Evolutionary conservation across 2,113 vertebrate genomes (phyloP).

Genomic region (Blennius ocellaris): DNA sequence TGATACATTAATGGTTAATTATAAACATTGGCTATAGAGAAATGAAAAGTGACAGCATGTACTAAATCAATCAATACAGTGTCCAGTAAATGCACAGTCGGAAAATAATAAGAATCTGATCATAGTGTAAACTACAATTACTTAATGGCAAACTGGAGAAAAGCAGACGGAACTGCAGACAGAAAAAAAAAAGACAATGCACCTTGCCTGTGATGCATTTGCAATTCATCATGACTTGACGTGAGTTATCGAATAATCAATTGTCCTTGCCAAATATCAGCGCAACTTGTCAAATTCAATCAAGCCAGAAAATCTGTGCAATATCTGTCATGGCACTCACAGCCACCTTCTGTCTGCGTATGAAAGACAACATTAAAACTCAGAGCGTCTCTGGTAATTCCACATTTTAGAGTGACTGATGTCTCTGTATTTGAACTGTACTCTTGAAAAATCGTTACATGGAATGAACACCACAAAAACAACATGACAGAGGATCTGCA

Average conservation of each 20-base stretch:
- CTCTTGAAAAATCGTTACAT: too few species aligned
- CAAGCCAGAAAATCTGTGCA: slow-evolving; percentile 49
- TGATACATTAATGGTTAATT: background rate
- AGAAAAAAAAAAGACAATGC: slow-evolving; percentile 24
- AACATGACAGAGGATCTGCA: too few species aligned
- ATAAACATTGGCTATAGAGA: background rate
- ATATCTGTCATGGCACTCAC: slow-evolving; percentile 35
- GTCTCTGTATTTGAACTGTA: too few species aligned
- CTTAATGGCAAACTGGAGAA: background rate
- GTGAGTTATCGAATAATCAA: slow-evolving; percentile 64
- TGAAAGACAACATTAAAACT: background rate
- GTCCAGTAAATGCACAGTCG: background rate
- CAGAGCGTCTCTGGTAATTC: too few species aligned
- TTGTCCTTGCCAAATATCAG: slow-evolving; percentile 68
- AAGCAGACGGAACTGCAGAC: background rate
- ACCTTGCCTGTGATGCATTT: slow-evolving; percentile 32
- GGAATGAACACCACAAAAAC: too few species aligned
- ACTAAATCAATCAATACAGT: background rate
- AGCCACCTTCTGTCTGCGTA: slow-evolving; percentile 9
- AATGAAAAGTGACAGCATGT: background rate
- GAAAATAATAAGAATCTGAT: background rate
- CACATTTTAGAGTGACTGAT: too few species aligned
- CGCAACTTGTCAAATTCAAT: slow-evolving; percentile 49
- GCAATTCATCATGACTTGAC: slow-evolving; percentile 51
- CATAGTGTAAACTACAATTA: background rate